These are phyloP conservation scores for Craterocephalus amniculus DNA, from an alignment of 2,797 vertebrate species.

Conservation along the genomic window DNA sequence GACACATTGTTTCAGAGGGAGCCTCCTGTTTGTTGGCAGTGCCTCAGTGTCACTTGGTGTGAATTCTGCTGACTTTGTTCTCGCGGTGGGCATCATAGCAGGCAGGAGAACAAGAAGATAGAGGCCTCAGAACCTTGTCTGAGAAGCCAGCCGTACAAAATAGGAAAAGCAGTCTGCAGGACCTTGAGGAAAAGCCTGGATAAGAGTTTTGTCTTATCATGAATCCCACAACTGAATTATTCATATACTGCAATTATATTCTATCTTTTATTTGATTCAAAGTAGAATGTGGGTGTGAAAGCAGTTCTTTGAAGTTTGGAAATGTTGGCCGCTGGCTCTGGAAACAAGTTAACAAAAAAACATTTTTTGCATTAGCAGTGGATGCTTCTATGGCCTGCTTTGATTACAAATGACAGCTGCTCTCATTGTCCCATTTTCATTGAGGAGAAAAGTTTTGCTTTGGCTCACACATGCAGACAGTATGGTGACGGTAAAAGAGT, in stretches of 20 bases:
- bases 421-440: slow-evolving; percentile 41
- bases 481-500: slow-evolving; percentile 1
- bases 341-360: slow-evolving; percentile 66
- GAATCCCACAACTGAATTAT: slow-evolving; percentile 75
- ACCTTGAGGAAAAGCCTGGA: slow-evolving; percentile 67
- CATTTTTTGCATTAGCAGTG: slow-evolving; percentile 45
- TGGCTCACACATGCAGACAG: slow-evolving; percentile 9
- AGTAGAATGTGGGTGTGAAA: slow-evolving; percentile 67
- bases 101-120: slow-evolving; percentile 42
- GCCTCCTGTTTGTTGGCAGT: slow-evolving; percentile 40
- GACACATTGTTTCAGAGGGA: slow-evolving; percentile 39
- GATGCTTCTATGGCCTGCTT: slow-evolving; percentile 40
- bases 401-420: slow-evolving; percentile 63
- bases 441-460: background rate
- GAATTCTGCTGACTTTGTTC: slow-evolving; percentile 61
- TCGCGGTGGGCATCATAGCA: slow-evolving; percentile 54
- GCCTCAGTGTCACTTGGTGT: slow-evolving; percentile 41
- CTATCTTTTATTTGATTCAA: slow-evolving; percentile 68
- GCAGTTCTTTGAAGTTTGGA: slow-evolving; percentile 68
- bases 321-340: slow-evolving; percentile 59
- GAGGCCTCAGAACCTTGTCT: slow-evolving; percentile 58
- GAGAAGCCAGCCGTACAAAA: slow-evolving; percentile 53
- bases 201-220: slow-evolving; percentile 72
- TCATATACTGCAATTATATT: slow-evolving; percentile 71
- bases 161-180: slow-evolving; percentile 46